Conservation (phyloP, 2,888 invertebrate genomes). For the Pecten maximus region DNA sequence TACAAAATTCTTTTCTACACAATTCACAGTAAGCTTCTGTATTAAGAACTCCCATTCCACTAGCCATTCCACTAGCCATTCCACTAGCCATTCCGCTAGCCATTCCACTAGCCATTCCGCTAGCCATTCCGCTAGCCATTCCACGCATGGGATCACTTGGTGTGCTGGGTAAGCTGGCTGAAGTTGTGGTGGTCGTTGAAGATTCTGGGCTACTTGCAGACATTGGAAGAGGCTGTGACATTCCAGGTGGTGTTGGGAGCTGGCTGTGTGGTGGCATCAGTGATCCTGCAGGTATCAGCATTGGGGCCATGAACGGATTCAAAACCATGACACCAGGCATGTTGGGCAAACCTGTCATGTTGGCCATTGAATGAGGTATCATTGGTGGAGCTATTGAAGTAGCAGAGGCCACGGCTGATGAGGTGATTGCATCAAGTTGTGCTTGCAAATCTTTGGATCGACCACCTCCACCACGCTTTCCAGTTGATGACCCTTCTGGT, state of each 20-base stretch:
- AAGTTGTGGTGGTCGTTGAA: slow-evolving; percentile 54
- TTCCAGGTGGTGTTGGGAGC: slow-evolving; percentile 67
- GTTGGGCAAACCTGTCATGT: slow-evolving; percentile 73
- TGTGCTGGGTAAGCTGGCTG: slow-evolving; percentile 57
- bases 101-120: neutral
- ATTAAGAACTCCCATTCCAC: slow-evolving; percentile 67
- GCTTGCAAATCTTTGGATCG: slow-evolving; percentile 70
- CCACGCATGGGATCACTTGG: slow-evolving; percentile 65
- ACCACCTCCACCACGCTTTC: slow-evolving; percentile 69
- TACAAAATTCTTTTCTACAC: slow-evolving; percentile 86
- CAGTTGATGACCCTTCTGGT: slow-evolving; percentile 65
- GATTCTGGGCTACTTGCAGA: slow-evolving; percentile 55
- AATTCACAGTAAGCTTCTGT: slow-evolving; percentile 95
- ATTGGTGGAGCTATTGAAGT: slow-evolving; percentile 57
- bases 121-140: too few relatives aligned
- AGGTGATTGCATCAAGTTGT: slow-evolving; percentile 66
- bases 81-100: slow-evolving; percentile 56
- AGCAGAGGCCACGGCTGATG: slow-evolving; percentile 65
- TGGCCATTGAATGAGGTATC: slow-evolving; percentile 77
- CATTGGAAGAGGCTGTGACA: slow-evolving; percentile 72
- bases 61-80: slow-evolving; percentile 44
- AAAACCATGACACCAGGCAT: slow-evolving; percentile 80
- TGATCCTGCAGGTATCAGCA: slow-evolving; percentile 77
- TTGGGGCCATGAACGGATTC: slow-evolving; percentile 81
- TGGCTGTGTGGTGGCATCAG: slow-evolving; percentile 71